Conservation (phyloP, 2,888 invertebrate genomes). For the Melanotus villosus region DNA sequence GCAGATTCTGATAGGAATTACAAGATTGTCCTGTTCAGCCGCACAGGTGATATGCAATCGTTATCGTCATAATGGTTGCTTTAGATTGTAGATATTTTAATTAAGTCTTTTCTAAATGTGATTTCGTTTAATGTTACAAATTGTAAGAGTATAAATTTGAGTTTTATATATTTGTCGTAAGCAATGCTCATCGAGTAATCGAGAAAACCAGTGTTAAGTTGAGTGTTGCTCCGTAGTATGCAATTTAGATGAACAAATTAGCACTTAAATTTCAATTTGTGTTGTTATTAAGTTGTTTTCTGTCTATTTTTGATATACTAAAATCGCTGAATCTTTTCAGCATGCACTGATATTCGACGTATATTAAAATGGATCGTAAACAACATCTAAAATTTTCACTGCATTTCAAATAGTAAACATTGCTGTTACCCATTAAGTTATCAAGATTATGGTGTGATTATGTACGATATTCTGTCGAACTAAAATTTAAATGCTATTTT, state of each 20-base stretch:
- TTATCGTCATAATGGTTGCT: constrained; percentile 53
- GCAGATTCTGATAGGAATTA: too few species aligned
- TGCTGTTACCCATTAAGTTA: neutral
- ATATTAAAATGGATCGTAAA: constrained; percentile 25
- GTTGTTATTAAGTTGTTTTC: too few species aligned
- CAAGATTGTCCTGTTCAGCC: constrained; percentile 69
- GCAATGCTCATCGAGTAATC: constrained; percentile 56
- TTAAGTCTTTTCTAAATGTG: constrained; percentile 63
- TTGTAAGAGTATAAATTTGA: constrained; percentile 65
- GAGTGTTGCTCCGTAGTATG: constrained; percentile 38
- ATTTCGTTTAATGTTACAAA: constrained; percentile 65
- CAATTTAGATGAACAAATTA: constrained; percentile 43
- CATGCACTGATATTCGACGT: constrained; percentile 45
- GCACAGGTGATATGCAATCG: constrained; percentile 64
- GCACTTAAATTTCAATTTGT: constrained; percentile 47
- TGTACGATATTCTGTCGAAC: constrained; percentile 7
- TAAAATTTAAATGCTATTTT: constrained; percentile 58
- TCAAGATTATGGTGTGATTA: neutral
- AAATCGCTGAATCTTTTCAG: constrained; percentile 38
- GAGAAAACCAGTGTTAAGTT: constrained; percentile 30
- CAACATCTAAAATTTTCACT: neutral
- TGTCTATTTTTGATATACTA: constrained; percentile 27
- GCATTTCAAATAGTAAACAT: neutral
- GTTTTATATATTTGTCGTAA: constrained; percentile 61
- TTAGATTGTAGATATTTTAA: constrained; percentile 60